Conservation (phyloP, 2,888 invertebrate genomes). For the Drosophila longiperda region DNA sequence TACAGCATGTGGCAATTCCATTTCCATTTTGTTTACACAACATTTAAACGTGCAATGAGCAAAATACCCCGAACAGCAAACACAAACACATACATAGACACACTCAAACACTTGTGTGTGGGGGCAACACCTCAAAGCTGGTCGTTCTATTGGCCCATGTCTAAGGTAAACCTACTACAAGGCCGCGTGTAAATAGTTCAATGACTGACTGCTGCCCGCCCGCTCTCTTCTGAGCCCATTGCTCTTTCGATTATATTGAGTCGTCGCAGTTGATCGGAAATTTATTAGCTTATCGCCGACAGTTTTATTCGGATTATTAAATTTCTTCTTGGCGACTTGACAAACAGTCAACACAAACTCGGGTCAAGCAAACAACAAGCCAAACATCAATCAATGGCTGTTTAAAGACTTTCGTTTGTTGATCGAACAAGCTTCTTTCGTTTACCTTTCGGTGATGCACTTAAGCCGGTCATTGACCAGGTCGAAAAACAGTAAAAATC, state of each 20-base stretch:
- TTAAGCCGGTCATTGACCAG: constrained; percentile 13
- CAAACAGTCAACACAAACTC: constrained; percentile 17
- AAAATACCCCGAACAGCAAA: constrained; percentile 35
- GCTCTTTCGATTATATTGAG: constrained; percentile 7
- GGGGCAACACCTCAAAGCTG: constrained; percentile 1
- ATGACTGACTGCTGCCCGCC: constrained; percentile 63
- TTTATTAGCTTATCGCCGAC: constrained; percentile 28
- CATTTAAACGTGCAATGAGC: constrained; percentile 61
- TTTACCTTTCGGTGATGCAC: not conserved
- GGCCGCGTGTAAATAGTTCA: constrained; percentile 77
- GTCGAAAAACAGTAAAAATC: constrained; percentile 1
- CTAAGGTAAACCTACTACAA: constrained; percentile 49
- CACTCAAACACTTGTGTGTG: constrained; percentile 2
- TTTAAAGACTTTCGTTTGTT: constrained; percentile 22
- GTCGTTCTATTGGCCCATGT: constrained; percentile 40
- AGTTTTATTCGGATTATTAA: constrained; percentile 38
- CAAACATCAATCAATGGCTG: constrained; percentile 7
- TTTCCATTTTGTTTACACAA: constrained; percentile 71
- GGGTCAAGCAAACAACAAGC: constrained; percentile 5
- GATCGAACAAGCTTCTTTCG: not conserved
- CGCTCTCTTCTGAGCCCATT: constrained; percentile 6
- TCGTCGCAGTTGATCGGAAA: constrained; percentile 41
- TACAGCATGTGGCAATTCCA: constrained; percentile 61
- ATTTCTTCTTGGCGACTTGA: constrained; percentile 28
- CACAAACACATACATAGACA: constrained; percentile 17